Percentiles rank a stretch among this genome's conserved stretches.
Evolutionary conservation across 2,113 vertebrate species (phyloP).

Genomic region (Leptobrachium ailaonicum): DNA sequence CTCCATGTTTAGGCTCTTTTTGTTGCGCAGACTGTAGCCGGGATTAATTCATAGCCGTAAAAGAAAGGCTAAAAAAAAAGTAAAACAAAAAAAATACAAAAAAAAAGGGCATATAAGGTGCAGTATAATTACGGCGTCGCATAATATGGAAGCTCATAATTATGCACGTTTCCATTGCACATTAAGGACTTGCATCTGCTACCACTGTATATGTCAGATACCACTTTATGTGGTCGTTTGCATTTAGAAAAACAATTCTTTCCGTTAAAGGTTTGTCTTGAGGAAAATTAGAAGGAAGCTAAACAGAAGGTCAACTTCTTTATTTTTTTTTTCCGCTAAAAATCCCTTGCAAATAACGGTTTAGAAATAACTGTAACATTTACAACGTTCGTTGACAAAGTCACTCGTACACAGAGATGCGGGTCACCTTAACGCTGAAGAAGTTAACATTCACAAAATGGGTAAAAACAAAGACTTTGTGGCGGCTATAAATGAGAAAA

Average conservation of each 20-base stretch:
- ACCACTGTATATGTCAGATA: constrained; percentile 27
- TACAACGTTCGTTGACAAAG: constrained; percentile 12
- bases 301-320: constrained; percentile 48
- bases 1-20: background rate
- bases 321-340: constrained; percentile 31
- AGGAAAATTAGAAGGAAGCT: constrained; percentile 46
- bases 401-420: background rate
- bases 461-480: background rate
- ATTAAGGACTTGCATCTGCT: constrained; percentile 28
- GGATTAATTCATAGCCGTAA: constrained; percentile 39
- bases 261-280: constrained; percentile 45
- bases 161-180: constrained; percentile 28
- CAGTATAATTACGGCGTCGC: constrained; percentile 34
- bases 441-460: constrained; percentile 32
- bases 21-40: constrained; percentile 16
- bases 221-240: constrained; percentile 45
- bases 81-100: constrained; percentile 5
- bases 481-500: background rate
- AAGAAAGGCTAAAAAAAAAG: constrained; percentile 26
- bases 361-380: constrained; percentile 34
- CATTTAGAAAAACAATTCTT: constrained; percentile 48
- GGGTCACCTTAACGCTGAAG: constrained; percentile 40
- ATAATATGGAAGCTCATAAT: constrained; percentile 37
- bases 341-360: constrained; percentile 30
- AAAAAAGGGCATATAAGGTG: constrained; percentile 22